phyloP scores from a whole-genome alignment of 2,113 vertebrate genomes.

The Ceuthmochares aereus region DNA sequence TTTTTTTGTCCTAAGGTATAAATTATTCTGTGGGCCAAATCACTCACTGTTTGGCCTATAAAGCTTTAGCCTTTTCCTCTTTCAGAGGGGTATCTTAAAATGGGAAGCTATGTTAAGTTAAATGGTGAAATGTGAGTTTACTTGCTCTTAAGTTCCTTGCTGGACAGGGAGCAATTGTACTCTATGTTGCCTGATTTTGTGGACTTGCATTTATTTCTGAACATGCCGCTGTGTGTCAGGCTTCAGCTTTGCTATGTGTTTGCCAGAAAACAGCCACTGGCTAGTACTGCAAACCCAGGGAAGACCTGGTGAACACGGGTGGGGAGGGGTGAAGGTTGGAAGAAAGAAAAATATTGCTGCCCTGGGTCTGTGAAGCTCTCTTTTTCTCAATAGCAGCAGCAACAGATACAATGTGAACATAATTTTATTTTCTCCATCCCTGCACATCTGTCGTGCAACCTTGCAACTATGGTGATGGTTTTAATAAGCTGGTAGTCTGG shows the following conservation, averaged over 20 bases:
- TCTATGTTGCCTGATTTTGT: not conserved
- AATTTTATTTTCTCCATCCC: fast-evolving
- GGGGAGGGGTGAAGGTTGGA: not conserved
- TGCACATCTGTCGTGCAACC: not conserved
- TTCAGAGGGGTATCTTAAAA: not conserved
- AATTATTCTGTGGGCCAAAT: not conserved
- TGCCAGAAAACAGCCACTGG: not conserved
- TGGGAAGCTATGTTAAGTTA: not conserved
- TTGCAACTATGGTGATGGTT: not conserved
- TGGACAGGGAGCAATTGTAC: not conserved
- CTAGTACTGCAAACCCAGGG: not conserved
- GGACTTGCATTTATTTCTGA: not conserved
- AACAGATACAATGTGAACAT: not conserved
- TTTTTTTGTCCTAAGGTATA: not conserved
- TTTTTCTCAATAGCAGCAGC: not conserved
- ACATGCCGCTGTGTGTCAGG: slow-evolving; percentile 49
- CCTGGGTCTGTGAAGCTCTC: not conserved
- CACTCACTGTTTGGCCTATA: fast-evolving
- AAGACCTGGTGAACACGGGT: not conserved
- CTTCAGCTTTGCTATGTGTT: not conserved
- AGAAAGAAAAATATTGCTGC: not conserved
- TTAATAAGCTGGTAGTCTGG: not conserved
- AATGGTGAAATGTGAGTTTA: not conserved
- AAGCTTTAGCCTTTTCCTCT: not conserved
- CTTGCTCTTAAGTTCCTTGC: not conserved